Evolutionary conservation across 2,113 vertebrate species (phyloP).

Genomic region (Bagarius yarrelli): DNA sequence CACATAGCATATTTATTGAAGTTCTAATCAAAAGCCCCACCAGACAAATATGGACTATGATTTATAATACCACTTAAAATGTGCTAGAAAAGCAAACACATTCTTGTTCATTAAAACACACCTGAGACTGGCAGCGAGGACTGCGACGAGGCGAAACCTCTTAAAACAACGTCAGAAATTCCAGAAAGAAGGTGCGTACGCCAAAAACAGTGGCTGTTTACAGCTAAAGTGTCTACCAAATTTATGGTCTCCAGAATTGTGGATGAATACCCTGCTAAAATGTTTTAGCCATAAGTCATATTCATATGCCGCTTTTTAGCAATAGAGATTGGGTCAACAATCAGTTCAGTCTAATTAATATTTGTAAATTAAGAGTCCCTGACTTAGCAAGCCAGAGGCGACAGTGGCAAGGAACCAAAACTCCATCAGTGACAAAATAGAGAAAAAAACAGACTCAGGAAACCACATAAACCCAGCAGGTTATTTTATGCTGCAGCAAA

Average conservation of each 20-base stretch:
- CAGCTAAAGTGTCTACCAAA: not conserved
- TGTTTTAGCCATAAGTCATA: not conserved
- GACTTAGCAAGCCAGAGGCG: no score
- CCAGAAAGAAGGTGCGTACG: not conserved
- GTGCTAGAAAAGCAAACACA: constrained; percentile 17
- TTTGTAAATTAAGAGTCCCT: no score
- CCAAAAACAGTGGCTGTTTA: constrained; percentile 16
- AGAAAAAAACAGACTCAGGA: no score
- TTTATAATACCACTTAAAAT: constrained; percentile 25
- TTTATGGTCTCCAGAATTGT: not conserved
- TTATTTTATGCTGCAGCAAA: no score
- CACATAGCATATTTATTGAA: constrained; percentile 32
- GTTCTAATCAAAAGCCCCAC: constrained; percentile 30
- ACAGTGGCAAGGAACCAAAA: no score
- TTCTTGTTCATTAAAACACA: constrained; percentile 17
- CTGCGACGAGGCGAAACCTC: not conserved
- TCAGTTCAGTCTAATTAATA: no score
- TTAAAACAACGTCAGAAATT: not conserved
- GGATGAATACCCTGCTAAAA: not conserved
- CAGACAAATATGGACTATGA: constrained; percentile 26
- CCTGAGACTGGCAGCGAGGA: not conserved
- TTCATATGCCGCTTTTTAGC: no score
- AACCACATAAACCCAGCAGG: no score
- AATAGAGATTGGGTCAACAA: no score
- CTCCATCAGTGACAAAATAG: no score